Base-by-base conservation (phyloP, 2,797 vertebrate species). In the Xenops minutus region DNA sequence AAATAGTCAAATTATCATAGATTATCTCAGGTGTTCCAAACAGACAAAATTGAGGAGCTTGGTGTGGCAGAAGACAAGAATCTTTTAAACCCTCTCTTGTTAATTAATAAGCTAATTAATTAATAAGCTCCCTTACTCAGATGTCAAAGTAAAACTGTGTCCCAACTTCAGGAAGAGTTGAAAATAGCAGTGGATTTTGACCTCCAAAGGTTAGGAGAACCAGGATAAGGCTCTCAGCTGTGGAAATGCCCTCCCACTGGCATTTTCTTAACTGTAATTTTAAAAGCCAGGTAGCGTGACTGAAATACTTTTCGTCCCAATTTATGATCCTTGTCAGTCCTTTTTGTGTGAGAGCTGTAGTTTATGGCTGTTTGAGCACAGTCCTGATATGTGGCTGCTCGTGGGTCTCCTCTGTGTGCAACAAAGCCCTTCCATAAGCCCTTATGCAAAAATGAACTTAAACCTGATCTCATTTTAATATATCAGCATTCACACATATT, bases 261-360 rank as follows among this genome's bases (percentile, higher is more conserved):
- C 41, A 44, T 92, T 88, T 88, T 39, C 48, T 79, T 88, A 79
- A 72, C 61, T 51, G 30, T 12, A 67, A 19, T 59, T 90, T 84
- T 85, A 85, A 83, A 80, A 85, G 18, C 37, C 79, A n/a, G 44
- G 26, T 56, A 48, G 39, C 13, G 29, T 55, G 36, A 46, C 59
- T 78, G 67, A 87, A 73, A 71, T 67, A 48, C 26, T 76, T 75
- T 36, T 51, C 36, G 8, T 61, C 29, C 29, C 43, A 44, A 37
- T 59, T 85, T 73, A 16, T 77, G 56, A 36, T 41, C 30, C 32
- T 66, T 59, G 48, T 43, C 30, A 20, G 14, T 36, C 41, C 3
- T 76, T 89, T 83, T 63, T 12, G 48, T 4, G n/a, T 51, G 24
- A 55, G 17, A 91, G 34, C 32, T 2, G 3, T 5, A 34, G 43